phyloP scores from a whole-genome alignment of 2,113 vertebrate species.

The Isurus oxyrinchus region DNA sequence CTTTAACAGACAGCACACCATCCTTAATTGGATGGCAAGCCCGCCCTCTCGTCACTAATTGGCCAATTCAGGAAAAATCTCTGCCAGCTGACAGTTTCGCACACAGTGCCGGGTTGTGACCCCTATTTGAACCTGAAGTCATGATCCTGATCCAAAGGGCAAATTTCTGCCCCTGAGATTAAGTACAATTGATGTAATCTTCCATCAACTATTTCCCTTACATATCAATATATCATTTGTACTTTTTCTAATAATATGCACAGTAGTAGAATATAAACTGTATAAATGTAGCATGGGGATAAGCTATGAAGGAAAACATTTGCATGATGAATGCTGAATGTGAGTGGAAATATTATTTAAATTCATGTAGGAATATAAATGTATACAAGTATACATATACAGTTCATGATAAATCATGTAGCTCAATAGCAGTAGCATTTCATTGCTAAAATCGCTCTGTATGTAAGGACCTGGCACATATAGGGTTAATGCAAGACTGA shows the following conservation, averaged over 20 bases:
- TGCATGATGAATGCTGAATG: background rate
- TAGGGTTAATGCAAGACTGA: no score
- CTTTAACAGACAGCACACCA: no score
- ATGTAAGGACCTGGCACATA: no score
- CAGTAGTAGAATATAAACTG: background rate
- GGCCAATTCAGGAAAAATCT: no score
- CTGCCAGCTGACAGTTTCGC: background rate
- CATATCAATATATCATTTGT: background rate
- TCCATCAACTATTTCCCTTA: background rate
- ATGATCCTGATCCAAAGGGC: no score
- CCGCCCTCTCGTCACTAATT: no score
- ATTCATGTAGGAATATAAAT: background rate
- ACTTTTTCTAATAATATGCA: background rate
- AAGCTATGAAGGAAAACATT: background rate
- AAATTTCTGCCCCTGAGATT: background rate
- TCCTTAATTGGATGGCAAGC: no score
- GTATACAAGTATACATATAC: background rate
- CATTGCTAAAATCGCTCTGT: background rate
- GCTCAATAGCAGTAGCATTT: background rate
- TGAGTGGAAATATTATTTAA: background rate
- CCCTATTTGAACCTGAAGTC: no score
- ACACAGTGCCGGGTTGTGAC: background rate
- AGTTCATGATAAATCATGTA: background rate
- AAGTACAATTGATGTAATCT: background rate
- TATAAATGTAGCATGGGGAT: background rate